Base-by-base conservation (phyloP, 1,140 invertebrate species). In the Proctacanthus coquilletti region DNA sequence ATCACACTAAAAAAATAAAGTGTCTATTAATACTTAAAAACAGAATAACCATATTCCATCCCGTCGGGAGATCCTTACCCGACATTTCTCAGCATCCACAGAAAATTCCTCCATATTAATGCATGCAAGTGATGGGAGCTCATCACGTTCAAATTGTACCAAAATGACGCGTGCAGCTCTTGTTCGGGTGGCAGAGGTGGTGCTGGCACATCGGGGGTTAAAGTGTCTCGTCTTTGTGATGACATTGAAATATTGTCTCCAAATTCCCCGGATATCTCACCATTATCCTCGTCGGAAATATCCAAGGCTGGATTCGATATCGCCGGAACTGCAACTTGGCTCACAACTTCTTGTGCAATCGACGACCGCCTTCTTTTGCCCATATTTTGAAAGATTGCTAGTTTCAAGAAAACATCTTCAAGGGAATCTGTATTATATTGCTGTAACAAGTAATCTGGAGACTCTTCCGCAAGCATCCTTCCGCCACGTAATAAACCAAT, bases 401-500 rank as follows among this genome's bases (percentile, higher is more conserved):
- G 67, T 56, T 93, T 91, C 0, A 96, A 63, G 57, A 97, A 96
- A 0, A 95, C 88, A 36, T 86, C 84, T 61, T 96, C 91, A 9
- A 96, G 59, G 18, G 79, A 86, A 35, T 83, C 74, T 3, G 77
- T 70, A 18, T 73, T 68, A 50, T 89, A 87, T 45, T 80, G 72
- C 11, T 73, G 65, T 41, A 95, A 74, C 2, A 96, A 61, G 38
- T 71, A 74, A 5, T 70, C 69, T 0, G 93, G 91, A 2, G 86
- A 77, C 53, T 91, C 81, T 61, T 97, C 91, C 0, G 91, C 91
- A 10, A 96, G 61, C 50, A 96, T 77, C 44, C 77, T 74, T 1
- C 92, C 92, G 40, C 82, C 80, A 45, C 93, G 70, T 84, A 97
- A 89, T 3, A 97, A 62, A 2, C 91, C 91, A 53, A 94, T 93